Conservation (phyloP, 2,888 invertebrate species). For the Myopa tessellatipennis region DNA sequence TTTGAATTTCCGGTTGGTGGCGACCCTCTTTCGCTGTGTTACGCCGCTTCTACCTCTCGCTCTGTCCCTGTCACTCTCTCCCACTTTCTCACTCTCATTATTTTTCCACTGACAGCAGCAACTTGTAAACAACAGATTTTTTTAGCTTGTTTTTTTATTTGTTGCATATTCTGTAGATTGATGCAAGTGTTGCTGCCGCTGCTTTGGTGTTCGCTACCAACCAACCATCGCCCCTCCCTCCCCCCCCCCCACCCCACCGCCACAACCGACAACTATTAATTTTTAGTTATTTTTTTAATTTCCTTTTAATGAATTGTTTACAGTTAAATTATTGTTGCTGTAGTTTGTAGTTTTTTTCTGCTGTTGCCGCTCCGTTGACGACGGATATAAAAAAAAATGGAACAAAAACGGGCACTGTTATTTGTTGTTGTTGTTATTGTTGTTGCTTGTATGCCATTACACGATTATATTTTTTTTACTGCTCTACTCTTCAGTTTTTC, state of each 20-base stretch:
- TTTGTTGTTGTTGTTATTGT: background rate
- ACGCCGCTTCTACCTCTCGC: background rate
- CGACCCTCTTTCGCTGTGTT: background rate
- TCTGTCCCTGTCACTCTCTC: background rate
- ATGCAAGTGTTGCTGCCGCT: constrained; percentile 26
- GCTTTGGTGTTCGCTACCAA: background rate
- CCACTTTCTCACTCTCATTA: background rate
- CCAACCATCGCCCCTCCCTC: background rate
- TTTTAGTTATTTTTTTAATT: constrained; percentile 27
- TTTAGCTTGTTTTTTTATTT: constrained; percentile 3
- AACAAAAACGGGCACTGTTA: constrained; percentile 6
- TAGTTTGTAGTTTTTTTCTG: background rate
- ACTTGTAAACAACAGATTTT: background rate
- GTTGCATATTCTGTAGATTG: constrained; percentile 3
- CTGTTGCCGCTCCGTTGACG: constrained; percentile 23
- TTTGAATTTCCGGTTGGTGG: constrained; percentile 20
- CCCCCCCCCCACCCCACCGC: background rate
- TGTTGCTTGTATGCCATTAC: background rate
- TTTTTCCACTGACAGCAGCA: background rate
- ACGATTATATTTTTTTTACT: background rate
- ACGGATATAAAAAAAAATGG: constrained; percentile 23
- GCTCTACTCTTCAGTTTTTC: background rate
- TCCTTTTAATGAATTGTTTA: constrained; percentile 43
- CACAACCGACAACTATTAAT: background rate
- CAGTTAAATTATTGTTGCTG: constrained; percentile 25